A percentile compares a stretch with the other conserved stretches of the same genome.
phyloP scores from a whole-genome alignment of 2,113 vertebrate species.

The Nymphicus hollandicus region DNA sequence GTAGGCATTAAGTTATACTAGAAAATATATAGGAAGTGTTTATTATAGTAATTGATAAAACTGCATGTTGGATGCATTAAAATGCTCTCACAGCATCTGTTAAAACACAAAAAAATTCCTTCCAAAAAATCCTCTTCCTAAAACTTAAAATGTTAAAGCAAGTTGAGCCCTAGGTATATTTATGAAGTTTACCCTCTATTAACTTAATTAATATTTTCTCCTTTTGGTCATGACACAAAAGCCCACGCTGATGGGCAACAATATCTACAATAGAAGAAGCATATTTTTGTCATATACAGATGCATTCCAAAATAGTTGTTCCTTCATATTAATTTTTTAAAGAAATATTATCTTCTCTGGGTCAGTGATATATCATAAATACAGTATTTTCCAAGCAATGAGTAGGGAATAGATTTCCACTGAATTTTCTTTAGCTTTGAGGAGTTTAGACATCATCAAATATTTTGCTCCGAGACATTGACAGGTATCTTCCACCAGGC shows the following conservation, averaged over 20 bases:
- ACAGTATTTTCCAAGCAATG: constrained; percentile 11
- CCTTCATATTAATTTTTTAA: constrained; percentile 28
- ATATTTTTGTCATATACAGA: not conserved
- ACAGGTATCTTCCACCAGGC: constrained; percentile 89
- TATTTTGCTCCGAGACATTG: constrained; percentile 90
- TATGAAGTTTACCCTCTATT: not conserved
- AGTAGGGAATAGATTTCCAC: not conserved
- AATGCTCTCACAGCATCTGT: not conserved
- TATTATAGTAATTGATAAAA: not conserved
- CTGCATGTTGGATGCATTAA: constrained; percentile 10
- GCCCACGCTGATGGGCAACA: not conserved
- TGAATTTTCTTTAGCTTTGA: constrained; percentile 15
- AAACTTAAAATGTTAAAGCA: not conserved
- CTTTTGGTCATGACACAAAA: constrained; percentile 20
- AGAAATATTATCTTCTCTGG: not conserved
- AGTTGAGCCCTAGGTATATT: not conserved
- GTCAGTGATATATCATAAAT: not conserved
- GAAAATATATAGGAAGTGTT: not conserved
- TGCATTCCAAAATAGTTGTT: constrained; percentile 5
- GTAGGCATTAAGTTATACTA: not conserved
- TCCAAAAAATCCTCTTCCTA: not conserved
- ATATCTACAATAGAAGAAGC: constrained; percentile 16
- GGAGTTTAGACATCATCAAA: constrained; percentile 89
- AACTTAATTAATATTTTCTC: not conserved
- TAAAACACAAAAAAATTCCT: not conserved